Base-by-base conservation (phyloP, 2,888 invertebrate genomes). In the Artemia sp. region DNA sequence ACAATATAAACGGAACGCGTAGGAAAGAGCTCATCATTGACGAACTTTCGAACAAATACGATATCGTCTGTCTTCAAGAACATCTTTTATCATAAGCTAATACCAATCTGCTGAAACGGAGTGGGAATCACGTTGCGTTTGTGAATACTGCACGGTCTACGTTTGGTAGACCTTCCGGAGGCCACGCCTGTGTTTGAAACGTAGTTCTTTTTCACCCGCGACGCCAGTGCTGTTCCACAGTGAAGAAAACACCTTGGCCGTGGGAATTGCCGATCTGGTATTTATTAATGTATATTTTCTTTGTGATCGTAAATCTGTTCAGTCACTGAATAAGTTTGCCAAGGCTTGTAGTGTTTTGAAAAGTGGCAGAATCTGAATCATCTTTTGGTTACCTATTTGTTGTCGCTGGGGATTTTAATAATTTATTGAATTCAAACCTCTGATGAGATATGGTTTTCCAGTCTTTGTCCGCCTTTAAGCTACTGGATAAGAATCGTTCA, bases 141-240 rank as follows among this genome's bases (percentile, higher is more conserved):
- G 53, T 53, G 53, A 53, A n/a, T 53, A n/a, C 53, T 53, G 53
- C 53, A 53, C n/a, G 53, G 53, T 53, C 53, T 53, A 53, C 53
- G 12, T 53, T 53, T 53, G 53, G 53, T 53, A 53, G 53, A 53
- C 53, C 53, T 53, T 12, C 53, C 12, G 53, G 53, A 53, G n/a
- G 12, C n/a, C 53, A 12, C 12, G 12, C 53, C n/a, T 12, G n/a
- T 12, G 12, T 53, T n/a, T 53, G 53, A 53, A 53, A 53, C 53
- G 53, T 53, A 53, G 12, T n/a, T 53, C 53, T n/a, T 53, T 53
- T n/a, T 53, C 53, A 53, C 12, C 53, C 53, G 53, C 53, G 53
- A 53, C 53, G 53, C 53, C 53, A 12, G 53, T n/a, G 53, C 53
- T 53, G 53, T 53, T 19, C 19, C 19, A 19, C 19, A 19, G 19